Conservation (phyloP, 2,888 invertebrate species). For the Julus scandinavius region DNA sequence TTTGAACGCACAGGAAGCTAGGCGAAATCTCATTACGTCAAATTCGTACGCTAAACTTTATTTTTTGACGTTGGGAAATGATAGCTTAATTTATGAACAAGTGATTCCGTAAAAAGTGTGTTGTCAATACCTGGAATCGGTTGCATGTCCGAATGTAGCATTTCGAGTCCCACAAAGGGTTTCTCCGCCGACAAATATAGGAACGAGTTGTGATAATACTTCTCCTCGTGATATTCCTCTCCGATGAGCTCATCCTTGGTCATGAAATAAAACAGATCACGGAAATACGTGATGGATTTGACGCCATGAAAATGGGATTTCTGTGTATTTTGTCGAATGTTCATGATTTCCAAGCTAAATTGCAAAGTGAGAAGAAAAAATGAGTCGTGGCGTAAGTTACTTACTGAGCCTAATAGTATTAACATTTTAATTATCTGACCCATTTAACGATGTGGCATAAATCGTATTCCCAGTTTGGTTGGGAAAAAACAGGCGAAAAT, state of each 20-base stretch:
- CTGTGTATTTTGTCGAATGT: conserved; percentile 78
- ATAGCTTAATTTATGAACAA: neutral
- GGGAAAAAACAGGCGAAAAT: conserved; percentile 82
- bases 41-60: too few relatives aligned
- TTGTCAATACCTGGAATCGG: conserved; percentile 68
- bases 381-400: neutral
- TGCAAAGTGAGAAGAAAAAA: neutral
- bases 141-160: conserved; percentile 77
- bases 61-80: neutral
- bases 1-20: too few relatives aligned
- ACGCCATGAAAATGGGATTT: conserved; percentile 80
- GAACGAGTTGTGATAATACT: conserved; percentile 82
- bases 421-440: conserved; percentile 69
- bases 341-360: conserved; percentile 74
- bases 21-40: too few relatives aligned
- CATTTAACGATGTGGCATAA: conserved; percentile 82
- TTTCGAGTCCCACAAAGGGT: conserved; percentile 70
- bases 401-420: neutral
- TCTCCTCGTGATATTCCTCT: conserved; percentile 79
- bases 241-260: conserved; percentile 79
- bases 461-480: conserved; percentile 81
- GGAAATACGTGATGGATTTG: conserved; percentile 78
- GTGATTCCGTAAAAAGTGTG: too few relatives aligned
- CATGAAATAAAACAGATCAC: conserved; percentile 87
- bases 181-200: conserved; percentile 67